Evolutionary conservation across 2,888 invertebrate species (phyloP).

Genomic region (Tupiocoris notatus): DNA sequence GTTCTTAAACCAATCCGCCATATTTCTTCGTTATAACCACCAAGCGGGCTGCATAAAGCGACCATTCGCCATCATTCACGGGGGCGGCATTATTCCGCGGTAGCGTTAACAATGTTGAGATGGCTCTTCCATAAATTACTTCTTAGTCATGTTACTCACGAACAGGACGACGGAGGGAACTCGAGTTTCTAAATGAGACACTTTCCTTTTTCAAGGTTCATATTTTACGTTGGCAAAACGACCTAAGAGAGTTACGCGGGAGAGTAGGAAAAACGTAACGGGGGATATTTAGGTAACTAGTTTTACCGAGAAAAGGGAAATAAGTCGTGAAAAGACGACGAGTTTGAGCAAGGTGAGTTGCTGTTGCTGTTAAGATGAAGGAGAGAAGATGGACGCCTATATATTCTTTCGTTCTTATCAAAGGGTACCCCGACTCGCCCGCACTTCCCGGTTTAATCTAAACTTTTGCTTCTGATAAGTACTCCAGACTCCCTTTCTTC

Average conservation of each 20-base stretch:
- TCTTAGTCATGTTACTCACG: neutral
- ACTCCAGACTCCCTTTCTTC: conserved; percentile 12
- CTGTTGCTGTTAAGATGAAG: neutral
- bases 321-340: neutral
- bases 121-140: neutral
- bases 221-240: neutral
- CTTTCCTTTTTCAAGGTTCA: neutral
- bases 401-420: conserved; percentile 24
- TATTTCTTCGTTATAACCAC: neutral
- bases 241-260: neutral
- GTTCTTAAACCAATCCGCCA: too few species aligned
- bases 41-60: neutral
- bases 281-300: neutral
- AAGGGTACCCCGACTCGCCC: conserved; percentile 5
- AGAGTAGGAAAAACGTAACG: too few species aligned
- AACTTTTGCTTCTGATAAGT: conserved; percentile 27
- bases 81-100: neutral
- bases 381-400: neutral
- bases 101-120: neutral
- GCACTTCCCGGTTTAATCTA: conserved; percentile 17
- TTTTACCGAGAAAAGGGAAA: neutral
- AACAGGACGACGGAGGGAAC: neutral
- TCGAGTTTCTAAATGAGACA: neutral
- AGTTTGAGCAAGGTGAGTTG: neutral
- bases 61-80: neutral